Percentiles rank a stretch among this genome's conserved stretches.
These are phyloP conservation scores for Ameiurus melas DNA, from an alignment of 2,113 vertebrate species.

Conservation along the genomic window DNA sequence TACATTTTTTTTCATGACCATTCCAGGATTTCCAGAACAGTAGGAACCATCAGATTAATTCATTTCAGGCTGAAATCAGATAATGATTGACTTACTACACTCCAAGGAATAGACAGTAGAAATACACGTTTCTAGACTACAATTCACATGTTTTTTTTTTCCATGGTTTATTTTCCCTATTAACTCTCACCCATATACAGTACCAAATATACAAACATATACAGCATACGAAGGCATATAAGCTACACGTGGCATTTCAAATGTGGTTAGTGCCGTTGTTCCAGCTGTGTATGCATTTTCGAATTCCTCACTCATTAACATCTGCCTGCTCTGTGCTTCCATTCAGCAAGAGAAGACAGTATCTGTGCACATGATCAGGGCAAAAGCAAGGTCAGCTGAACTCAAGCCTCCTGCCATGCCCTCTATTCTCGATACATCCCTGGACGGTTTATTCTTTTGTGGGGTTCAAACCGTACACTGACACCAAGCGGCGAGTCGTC, in stretches of 20 bases:
- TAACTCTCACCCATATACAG: not conserved
- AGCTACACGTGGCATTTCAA: not conserved
- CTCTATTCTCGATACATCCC: not conserved
- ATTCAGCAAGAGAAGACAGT: conserved; percentile 21
- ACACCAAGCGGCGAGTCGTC: conserved; percentile 2
- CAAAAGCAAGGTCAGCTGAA: conserved; percentile 30
- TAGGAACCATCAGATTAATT: not conserved
- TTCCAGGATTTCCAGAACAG: not conserved
- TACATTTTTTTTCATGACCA: not conserved
- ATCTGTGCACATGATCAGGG: not conserved
- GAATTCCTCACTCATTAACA: conserved; percentile 21
- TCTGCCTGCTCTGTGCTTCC: conserved; percentile 21
- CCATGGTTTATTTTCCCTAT: not conserved
- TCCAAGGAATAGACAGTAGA: not conserved
- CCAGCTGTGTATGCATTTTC: conserved; percentile 17
- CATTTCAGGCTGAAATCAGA: not conserved
- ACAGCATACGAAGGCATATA: not conserved
- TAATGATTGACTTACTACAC: not conserved
- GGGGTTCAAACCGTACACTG: not conserved
- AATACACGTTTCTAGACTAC: no score
- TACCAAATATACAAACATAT: not conserved
- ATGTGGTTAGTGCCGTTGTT: not conserved
- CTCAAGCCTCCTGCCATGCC: conserved; percentile 24
- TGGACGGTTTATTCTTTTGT: conserved; percentile 8
- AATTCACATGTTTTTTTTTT: not conserved